Conservation (phyloP, 35 echinoderm and acorn worm species). For the Ophioderma brevispina region DNA sequence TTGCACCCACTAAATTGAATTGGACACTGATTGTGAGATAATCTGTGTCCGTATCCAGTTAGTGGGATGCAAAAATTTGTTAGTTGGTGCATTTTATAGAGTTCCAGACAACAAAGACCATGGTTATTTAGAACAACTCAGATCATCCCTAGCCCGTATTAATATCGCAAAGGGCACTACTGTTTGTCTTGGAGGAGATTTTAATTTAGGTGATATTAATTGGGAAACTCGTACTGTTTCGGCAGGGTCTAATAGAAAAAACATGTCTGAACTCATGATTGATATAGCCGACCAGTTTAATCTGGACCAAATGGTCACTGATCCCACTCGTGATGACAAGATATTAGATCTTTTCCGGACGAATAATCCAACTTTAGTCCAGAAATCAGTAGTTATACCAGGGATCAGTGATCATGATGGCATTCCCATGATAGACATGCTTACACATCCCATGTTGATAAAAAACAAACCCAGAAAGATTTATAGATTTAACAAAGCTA, state of each 20-base stretch:
- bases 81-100: neutral
- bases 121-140: neutral
- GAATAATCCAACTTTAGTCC: too few species aligned
- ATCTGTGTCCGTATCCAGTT: slow-evolving; percentile 9
- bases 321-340: too few species aligned
- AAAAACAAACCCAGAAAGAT: too few species aligned
- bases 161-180: neutral
- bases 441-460: too few species aligned
- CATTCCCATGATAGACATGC: too few species aligned
- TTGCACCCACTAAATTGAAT: neutral
- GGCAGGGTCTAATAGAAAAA: too few species aligned
- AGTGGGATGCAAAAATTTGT: neutral
- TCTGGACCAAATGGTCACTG: too few species aligned
- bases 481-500: neutral
- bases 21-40: slow-evolving; percentile 2
- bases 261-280: too few species aligned
- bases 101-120: neutral
- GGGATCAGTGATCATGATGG: too few species aligned
- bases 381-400: too few species aligned
- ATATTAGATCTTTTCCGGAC: too few species aligned
- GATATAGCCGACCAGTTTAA: too few species aligned
- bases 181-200: neutral
- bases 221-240: neutral
- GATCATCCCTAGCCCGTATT: neutral
- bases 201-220: neutral